Conservation (phyloP, 2,797 vertebrate genomes). For the Platalea minor region DNA sequence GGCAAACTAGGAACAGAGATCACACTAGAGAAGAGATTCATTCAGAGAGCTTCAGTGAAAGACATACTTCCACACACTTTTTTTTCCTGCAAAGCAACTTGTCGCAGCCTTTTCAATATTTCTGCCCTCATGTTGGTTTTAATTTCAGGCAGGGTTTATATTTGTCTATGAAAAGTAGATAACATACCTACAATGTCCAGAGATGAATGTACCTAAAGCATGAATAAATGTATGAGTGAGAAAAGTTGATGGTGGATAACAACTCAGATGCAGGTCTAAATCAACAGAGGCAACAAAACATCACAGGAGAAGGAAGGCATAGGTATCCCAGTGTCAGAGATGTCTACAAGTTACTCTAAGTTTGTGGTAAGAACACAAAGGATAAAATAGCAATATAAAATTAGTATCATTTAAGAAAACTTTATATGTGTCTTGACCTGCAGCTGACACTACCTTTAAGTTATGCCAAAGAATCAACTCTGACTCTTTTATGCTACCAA, state of each 20-base stretch:
- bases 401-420: slow-evolving; percentile 19
- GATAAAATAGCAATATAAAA: slow-evolving; percentile 25
- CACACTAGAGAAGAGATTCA: background rate
- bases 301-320: background rate
- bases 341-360: background rate
- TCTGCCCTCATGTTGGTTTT: background rate
- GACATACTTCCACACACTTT: accelerated
- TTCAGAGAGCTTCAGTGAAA: background rate
- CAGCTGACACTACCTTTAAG: background rate
- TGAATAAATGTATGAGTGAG: background rate
- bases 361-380: background rate
- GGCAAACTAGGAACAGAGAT: background rate
- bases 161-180: background rate
- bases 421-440: background rate
- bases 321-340: background rate
- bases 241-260: background rate
- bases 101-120: background rate
- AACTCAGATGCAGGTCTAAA: background rate
- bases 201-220: background rate
- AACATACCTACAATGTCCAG: background rate
- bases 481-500: slow-evolving; percentile 1
- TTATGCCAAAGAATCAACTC: background rate
- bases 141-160: too few relatives aligned
- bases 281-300: background rate
- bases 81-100: background rate